A percentile compares a stretch with the other conserved stretches of the same genome.
Evolutionary conservation across 1,140 invertebrate species (phyloP).

Genomic region (Diachasma alloeum): DNA sequence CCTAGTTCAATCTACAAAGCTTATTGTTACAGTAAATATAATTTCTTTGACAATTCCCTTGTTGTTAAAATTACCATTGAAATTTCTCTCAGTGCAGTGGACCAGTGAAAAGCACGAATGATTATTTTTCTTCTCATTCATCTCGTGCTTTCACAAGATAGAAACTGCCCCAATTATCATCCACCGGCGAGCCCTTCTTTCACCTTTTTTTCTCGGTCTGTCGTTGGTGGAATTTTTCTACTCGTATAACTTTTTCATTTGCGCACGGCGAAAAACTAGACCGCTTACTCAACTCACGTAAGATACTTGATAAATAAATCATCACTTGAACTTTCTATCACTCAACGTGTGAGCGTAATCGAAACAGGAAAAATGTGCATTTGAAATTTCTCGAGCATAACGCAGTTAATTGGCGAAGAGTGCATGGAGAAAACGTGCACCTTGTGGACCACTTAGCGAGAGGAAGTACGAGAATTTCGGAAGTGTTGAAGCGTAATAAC

Average conservation of each 20-base stretch:
- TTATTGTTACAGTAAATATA: too few species aligned
- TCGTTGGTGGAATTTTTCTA: neutral
- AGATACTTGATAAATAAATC: slow-evolving; percentile 18
- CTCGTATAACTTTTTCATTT: neutral
- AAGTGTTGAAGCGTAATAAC: too few species aligned
- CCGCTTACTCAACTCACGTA: slow-evolving; percentile 4
- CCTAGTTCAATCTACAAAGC: too few species aligned
- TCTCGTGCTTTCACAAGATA: neutral
- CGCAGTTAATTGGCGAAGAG: neutral
- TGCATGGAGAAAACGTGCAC: too few species aligned
- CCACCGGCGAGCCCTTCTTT: neutral
- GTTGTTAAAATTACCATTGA: too few species aligned
- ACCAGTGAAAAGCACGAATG: neutral
- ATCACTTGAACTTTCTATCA: slow-evolving; percentile 22
- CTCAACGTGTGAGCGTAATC: slow-evolving; percentile 4
- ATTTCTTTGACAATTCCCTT: too few species aligned
- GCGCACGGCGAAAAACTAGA: neutral
- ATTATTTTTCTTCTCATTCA: neutral
- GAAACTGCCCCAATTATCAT: neutral
- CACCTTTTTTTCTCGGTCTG: neutral
- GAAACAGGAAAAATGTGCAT: slow-evolving; percentile 13
- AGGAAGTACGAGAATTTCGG: too few species aligned
- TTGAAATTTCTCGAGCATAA: slow-evolving; percentile 10
- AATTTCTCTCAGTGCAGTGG: too few species aligned
- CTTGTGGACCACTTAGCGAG: too few species aligned